Evolutionary conservation across 1,140 invertebrate species (phyloP), one percentile per base, ranked within the genome.

Genomic region (Drosophila ohnishii): DNA sequence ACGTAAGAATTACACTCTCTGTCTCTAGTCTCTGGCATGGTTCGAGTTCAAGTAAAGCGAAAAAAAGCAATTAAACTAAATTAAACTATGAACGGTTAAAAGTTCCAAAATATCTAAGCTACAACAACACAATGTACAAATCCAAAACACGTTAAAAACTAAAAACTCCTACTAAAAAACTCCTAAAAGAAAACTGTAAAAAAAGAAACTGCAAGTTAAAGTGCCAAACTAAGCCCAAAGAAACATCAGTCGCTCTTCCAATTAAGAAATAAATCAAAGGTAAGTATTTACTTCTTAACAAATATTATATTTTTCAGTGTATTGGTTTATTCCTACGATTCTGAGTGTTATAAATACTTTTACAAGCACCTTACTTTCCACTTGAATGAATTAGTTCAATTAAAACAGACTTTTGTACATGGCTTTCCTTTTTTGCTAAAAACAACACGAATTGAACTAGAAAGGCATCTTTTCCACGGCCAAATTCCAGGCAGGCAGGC

Each of bases 401-500:
- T 56, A 25, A 28, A 51, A 47, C 10, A 5, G 35, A 47, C 16
- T 58, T 45, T 72, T 61, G 32, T 44, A 53, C 16, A 19, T 42
- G 35, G 28, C 42, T 48, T 37, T 32, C 50, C 19, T 28, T 5
- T 16, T 56, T 57, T 69, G 50, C 40, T 34, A 56, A 16, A 11
- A 35, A 35, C 3, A 19, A 50, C 37, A 51, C 37, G 9, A 53
- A 13, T 55, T 60, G 35, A 14, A 30, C 47, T 74, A 75, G n/a
- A 80, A 78, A 10, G 87, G 79, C 50, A 90, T 16, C 32, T 60
- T 47, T 48, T 91, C 56, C 30, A 87, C 85, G 51, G 73, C 75
- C 3, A 75, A 44, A 75, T 91, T 91, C 90, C 90, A 91, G 40
- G 81, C 90, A 28, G 90, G 90, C 14, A 91, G 50, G 8, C 90